A percentile compares a stretch with the other conserved stretches of the same genome.
phyloP scores from a whole-genome alignment of 1,140 invertebrate species.

The Trichogramma pretiosum region DNA sequence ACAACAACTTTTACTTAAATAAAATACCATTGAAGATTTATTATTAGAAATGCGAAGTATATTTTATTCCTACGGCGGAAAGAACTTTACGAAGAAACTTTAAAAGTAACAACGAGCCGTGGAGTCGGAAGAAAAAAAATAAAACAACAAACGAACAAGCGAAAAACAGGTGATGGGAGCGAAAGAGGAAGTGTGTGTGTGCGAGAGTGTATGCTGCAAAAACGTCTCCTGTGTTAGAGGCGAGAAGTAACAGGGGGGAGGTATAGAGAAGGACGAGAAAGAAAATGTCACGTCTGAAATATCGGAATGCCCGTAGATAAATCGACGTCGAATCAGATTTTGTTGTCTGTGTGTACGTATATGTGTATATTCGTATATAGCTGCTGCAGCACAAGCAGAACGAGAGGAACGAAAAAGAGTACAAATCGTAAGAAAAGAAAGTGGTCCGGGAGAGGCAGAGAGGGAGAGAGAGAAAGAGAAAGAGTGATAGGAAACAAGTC shows the following conservation, averaged over 20 bases:
- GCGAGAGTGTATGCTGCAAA: slow-evolving; percentile 20
- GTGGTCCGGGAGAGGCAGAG: slow-evolving; percentile 19
- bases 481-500: slow-evolving; percentile 45
- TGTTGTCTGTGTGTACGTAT: slow-evolving; percentile 30
- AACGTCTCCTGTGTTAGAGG: slow-evolving; percentile 5
- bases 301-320: slow-evolving; percentile 38
- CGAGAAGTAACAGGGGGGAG: slow-evolving; percentile 7
- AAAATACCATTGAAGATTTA: slow-evolving; percentile 1
- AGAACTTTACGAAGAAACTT: slow-evolving; percentile 6
- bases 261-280: slow-evolving; percentile 17
- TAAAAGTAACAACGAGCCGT: not conserved
- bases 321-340: slow-evolving; percentile 43
- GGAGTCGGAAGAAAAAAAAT: slow-evolving; percentile 4
- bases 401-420: slow-evolving; percentile 2
- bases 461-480: slow-evolving; percentile 26
- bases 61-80: slow-evolving; percentile 3
- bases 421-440: slow-evolving; percentile 14
- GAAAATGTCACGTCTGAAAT: slow-evolving; percentile 26
- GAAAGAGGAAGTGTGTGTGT: slow-evolving; percentile 24
- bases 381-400: too few relatives aligned
- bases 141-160: not conserved
- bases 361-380: too few relatives aligned
- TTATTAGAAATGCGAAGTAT: not conserved
- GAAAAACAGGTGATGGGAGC: slow-evolving; percentile 7
- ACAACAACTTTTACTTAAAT: not conserved